A percentile compares a stretch with the other conserved stretches of the same genome.
Conservation (phyloP, 2,797 vertebrate species). For the Odontamblyopus lacepedii region DNA sequence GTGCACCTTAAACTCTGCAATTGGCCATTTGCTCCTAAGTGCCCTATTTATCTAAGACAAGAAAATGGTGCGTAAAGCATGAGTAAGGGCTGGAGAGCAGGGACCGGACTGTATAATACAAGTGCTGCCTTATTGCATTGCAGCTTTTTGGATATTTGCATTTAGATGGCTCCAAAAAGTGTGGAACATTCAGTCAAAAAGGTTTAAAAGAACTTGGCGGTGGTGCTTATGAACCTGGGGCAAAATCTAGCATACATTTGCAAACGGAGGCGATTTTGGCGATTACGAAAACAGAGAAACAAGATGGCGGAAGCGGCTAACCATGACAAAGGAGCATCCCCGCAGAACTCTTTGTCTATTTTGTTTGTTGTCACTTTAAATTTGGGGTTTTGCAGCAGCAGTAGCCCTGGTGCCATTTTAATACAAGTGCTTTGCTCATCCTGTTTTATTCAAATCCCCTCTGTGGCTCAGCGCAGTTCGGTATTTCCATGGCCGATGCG, state of each 20-base stretch:
- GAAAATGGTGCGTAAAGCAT: conserved; percentile 22
- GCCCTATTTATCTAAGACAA: conserved; percentile 47
- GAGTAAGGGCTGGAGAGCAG: conserved; percentile 5
- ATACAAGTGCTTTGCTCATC: conserved; percentile 9
- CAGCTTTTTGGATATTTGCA: conserved; percentile 74
- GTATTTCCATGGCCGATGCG: conserved; percentile 8
- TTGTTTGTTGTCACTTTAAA: conserved; percentile 7
- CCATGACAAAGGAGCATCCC: conserved; percentile 4
- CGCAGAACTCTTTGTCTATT: neutral
- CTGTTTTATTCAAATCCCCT: conserved; percentile 18
- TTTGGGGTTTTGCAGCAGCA: neutral
- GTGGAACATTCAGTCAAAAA: conserved; percentile 56
- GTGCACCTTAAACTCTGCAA: conserved; percentile 28
- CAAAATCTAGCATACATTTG: conserved; percentile 10
- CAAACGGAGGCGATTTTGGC: conserved; percentile 4
- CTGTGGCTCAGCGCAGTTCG: neutral
- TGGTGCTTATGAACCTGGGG: conserved; percentile 25
- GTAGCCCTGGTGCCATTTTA: neutral
- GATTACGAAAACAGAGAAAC: conserved; percentile 6
- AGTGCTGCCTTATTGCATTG: conserved; percentile 49
- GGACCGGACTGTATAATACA: conserved; percentile 19
- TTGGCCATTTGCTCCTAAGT: conserved; percentile 39
- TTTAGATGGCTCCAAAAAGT: conserved; percentile 79
- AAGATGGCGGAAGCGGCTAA: neutral
- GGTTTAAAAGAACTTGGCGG: conserved; percentile 52